phyloP scores from a whole-genome alignment of 2,888 invertebrate genomes.

The Nomada goodeniana region DNA sequence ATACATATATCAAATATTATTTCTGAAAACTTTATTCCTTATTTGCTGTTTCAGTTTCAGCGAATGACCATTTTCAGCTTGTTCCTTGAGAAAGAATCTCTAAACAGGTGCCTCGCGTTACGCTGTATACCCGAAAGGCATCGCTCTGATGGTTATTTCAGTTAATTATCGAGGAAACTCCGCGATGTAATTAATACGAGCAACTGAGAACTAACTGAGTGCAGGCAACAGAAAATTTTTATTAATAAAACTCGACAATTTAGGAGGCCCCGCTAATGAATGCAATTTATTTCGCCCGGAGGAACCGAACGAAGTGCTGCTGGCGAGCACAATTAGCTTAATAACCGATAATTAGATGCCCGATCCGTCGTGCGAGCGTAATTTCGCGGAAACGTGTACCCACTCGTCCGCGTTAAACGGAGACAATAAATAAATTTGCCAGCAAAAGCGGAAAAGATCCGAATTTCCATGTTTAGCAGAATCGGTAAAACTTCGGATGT shows the following conservation, averaged over 20 bases:
- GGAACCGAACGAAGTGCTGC: constrained; percentile 17
- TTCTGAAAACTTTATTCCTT: too few relatives aligned
- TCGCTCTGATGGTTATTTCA: background rate
- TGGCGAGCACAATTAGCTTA: constrained; percentile 20
- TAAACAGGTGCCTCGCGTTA: too few relatives aligned
- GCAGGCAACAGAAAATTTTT: constrained; percentile 9
- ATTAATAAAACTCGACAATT: constrained; percentile 46
- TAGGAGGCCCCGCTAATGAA: constrained; percentile 34
- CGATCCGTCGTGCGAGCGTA: background rate
- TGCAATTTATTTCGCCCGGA: constrained; percentile 27
- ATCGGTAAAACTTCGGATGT: background rate
- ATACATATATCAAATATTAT: too few relatives aligned
- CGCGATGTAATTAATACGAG: constrained; percentile 10
- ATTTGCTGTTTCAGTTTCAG: too few relatives aligned
- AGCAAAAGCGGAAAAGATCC: background rate
- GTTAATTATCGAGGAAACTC: constrained; percentile 2
- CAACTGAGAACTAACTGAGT: constrained; percentile 27
- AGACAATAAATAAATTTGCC: constrained; percentile 29
- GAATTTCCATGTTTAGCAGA: background rate
- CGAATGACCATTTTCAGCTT: background rate
- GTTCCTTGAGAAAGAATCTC: background rate
- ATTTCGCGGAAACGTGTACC: constrained; percentile 24
- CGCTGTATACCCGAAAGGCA: background rate
- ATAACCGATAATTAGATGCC: constrained; percentile 42
- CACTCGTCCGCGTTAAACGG: background rate